Base-by-base conservation (phyloP, 2,888 invertebrate genomes). In the Cabera pusaria region DNA sequence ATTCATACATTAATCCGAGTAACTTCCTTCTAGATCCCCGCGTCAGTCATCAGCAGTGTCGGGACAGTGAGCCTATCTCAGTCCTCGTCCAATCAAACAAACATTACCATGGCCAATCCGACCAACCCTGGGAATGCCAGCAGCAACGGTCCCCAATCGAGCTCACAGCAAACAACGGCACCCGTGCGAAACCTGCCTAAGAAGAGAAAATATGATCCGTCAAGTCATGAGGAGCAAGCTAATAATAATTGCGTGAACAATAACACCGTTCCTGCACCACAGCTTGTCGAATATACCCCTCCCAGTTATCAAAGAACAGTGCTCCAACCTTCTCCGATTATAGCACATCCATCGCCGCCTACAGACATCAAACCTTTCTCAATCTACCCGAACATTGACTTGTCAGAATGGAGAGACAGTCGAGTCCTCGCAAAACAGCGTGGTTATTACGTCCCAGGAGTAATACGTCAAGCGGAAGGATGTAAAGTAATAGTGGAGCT, bases 321-420 rank as follows among this genome's bases (percentile, higher is more conserved):
- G 29, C 50, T 77, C 24, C 81, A 81, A 33, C 86, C 78, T 1
- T 83, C 85, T 0, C 82, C 84, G 0, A 79, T 85, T 25, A 68
- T 82, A 16, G 34, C 40, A 16, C 80, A 86, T 21, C 87, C 90
- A 1, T 91, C 92, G 1, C 92, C 92, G 41, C 90, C 91, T 19
- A 73, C 84, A 7, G 92, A 92, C 18, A 78, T 90, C 19, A 92
- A 91, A 45, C 57, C 70, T 1, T 83, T 71, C 52, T 56, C 64
- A 12, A 65, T 78, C 50, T 93, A 92, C 66, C 92, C 92, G 6
- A 88, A 90, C 59, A 92, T 98, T 52, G 97, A 98, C 87, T 91
- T 98, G 58, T 94, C 93, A 64, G 98, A 98, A 83, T 98, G 98
- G 98, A 93, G 94, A 57, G 96, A 96, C 68, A 97, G 97, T 74